These are phyloP conservation scores for Numida meleagris DNA, from an alignment of 2,113 vertebrate genomes.

Conservation along the genomic window DNA sequence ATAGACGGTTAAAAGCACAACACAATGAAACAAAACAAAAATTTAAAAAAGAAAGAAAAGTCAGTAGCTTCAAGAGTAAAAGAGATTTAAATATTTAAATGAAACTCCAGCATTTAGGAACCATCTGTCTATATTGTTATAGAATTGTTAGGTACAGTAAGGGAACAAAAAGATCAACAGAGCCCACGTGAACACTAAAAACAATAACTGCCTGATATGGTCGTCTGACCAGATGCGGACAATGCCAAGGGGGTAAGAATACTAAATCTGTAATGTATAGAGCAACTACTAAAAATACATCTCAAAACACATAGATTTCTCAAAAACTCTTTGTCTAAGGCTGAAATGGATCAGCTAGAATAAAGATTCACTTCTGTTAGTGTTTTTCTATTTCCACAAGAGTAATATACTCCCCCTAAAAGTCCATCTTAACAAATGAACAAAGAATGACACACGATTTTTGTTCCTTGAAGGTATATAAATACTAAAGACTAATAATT, in stretches of 20 bases:
- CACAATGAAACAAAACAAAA: background rate
- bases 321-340: background rate
- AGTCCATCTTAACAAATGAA: background rate
- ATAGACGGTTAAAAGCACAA: background rate
- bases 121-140: background rate
- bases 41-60: background rate
- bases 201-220: conserved; percentile 1
- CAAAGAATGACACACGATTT: background rate
- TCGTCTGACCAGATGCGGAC: background rate
- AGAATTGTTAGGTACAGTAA: background rate
- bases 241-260: background rate
- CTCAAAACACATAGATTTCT: background rate
- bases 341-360: background rate
- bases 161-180: background rate
- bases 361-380: background rate
- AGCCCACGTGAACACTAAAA: background rate
- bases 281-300: background rate
- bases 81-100: background rate
- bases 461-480: background rate
- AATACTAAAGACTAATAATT: background rate
- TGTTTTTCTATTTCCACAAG: background rate
- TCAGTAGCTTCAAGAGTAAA: background rate
- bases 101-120: background rate
- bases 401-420: background rate
- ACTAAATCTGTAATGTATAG: background rate